A percentile compares a stretch with the other conserved stretches of the same genome.
These are phyloP conservation scores for Thyatira batis DNA, from an alignment of 2,888 invertebrate species.

Conservation along the genomic window DNA sequence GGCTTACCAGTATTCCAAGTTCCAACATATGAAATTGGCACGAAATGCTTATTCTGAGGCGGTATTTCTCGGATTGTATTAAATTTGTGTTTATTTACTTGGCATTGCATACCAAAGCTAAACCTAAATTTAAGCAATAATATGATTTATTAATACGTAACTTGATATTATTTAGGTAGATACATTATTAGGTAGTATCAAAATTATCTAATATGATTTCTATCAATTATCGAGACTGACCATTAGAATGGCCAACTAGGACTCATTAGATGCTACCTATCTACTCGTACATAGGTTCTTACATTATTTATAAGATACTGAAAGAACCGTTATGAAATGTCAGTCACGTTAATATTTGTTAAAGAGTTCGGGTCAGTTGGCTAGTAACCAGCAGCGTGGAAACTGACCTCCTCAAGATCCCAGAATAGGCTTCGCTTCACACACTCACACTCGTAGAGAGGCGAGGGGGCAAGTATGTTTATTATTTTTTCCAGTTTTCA, in stretches of 20 bases:
- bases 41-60: slow-evolving; percentile 4
- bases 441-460: slow-evolving; percentile 46
- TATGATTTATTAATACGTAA: too few species aligned
- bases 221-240: too few species aligned
- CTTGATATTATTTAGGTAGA: too few species aligned
- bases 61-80: background rate
- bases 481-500: slow-evolving; percentile 79
- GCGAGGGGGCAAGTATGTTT: slow-evolving; percentile 44
- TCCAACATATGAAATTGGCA: slow-evolving; percentile 7
- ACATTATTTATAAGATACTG: too few species aligned
- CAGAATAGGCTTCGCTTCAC: slow-evolving; percentile 63
- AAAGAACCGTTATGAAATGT: background rate
- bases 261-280: too few species aligned
- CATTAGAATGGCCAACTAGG: too few species aligned
- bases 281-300: too few species aligned
- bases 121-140: too few species aligned
- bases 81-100: background rate
- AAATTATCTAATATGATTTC: too few species aligned
- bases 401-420: slow-evolving; percentile 46
- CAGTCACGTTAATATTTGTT: background rate
- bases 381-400: slow-evolving; percentile 16
- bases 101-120: too few species aligned
- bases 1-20: slow-evolving; percentile 23
- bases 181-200: too few species aligned
- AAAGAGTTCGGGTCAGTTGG: slow-evolving; percentile 1